phyloP scores from a whole-genome alignment of 2,797 vertebrate species.

The Microctenopoma steveboyesi region DNA sequence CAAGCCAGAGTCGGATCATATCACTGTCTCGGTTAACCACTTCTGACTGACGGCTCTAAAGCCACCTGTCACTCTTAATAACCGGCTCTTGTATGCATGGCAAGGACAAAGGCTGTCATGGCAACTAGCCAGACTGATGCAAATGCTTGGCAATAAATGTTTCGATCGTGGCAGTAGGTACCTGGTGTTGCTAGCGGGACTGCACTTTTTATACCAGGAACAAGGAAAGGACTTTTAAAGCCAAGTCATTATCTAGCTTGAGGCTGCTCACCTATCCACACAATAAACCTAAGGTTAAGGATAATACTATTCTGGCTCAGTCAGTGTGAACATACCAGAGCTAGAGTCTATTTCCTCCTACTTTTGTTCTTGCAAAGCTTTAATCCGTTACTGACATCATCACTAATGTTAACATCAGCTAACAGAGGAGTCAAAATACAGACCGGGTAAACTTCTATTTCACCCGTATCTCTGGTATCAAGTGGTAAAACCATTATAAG shows the following conservation, averaged over 20 bases:
- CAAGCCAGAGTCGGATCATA: constrained; percentile 52
- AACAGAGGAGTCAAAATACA: neutral
- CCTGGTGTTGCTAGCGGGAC: neutral
- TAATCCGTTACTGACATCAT: too few relatives aligned
- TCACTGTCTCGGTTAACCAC: constrained; percentile 45
- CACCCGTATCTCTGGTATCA: neutral
- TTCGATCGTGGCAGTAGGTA: constrained; percentile 6
- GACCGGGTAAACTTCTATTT: neutral
- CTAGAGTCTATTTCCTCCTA: neutral
- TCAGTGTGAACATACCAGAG: neutral
- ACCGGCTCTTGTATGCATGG: constrained; percentile 42
- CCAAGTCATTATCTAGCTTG: constrained; percentile 30
- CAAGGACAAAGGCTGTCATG: constrained; percentile 59
- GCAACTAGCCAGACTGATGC: constrained; percentile 47
- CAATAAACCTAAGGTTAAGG: constrained; percentile 13
- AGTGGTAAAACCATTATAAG: neutral
- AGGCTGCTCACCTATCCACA: neutral
- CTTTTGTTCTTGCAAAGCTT: too few relatives aligned
- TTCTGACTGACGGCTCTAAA: constrained; percentile 53
- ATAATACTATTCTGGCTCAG: neutral
- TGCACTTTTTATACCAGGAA: constrained; percentile 16
- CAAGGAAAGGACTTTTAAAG: constrained; percentile 28
- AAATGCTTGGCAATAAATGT: constrained; percentile 46
- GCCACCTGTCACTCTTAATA: constrained; percentile 63
- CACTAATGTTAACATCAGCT: too few relatives aligned